Base-by-base conservation (phyloP, 2,888 invertebrate species). In the Drosophila meridionalis region DNA sequence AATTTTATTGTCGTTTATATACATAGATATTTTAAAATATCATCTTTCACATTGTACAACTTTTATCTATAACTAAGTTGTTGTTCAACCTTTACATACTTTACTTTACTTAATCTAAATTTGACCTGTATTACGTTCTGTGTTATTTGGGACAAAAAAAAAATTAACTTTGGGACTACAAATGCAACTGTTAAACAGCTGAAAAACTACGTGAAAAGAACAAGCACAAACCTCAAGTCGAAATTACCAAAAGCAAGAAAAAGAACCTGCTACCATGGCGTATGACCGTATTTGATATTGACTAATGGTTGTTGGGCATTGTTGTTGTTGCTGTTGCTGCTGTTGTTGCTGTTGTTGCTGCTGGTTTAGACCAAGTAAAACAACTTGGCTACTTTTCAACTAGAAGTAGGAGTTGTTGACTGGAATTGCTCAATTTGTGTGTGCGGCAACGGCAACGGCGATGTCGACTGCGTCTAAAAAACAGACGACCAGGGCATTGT, bases 351-450 rank as follows among this genome's bases (percentile, higher is more conserved):
- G 61, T 9, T 65, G 61, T 12, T 71, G 75, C 55, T 62, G 61
- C 30, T 63, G 75, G 76, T 88, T 88, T 65, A 70, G 68, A 64
- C 73, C 59, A 69, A 60, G 76, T 57, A 82, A 76, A 80, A 83
- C 85, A 78, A 77, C 76, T 76, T 85, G 80, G 86, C 79, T 85
- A 82, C 78, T 89, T 89, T 82, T 85, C 86, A 87, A 78, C 80
- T 82, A 80, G 88, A 89, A 87, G 85, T 85, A 85, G 90, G 83
- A 90, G 88, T 87, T 88, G 83, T 88, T 86, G 88, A 85, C 88
- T 89, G 83, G 89, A 90, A 87, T 90, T 87, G 87, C 90, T 90
- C 90, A 87, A 87, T 87, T 87, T 90, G 88, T 85, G 89, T 84
- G 84, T 80, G 73, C 80, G 66, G 70, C 69, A 58, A 59, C 73